Percentiles rank a stretch among this genome's conserved stretches.
Conservation (phyloP, 2,888 invertebrate genomes). For the Linyphia triangularis region DNA sequence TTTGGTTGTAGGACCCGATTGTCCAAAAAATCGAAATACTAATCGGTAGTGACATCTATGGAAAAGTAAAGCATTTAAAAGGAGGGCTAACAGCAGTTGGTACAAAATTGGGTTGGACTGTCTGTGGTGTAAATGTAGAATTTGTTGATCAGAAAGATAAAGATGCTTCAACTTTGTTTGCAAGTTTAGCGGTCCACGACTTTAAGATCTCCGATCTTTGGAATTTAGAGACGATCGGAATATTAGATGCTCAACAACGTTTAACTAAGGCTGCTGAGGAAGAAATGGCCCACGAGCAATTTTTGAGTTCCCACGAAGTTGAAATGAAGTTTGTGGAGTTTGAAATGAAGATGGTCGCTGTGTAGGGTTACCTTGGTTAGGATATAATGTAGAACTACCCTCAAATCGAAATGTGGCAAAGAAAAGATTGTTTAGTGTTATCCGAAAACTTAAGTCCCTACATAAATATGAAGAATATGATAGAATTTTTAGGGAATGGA, state of each 20-base stretch:
- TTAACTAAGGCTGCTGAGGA: neutral
- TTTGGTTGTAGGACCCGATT: constrained; percentile 8
- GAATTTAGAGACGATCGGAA: constrained; percentile 4
- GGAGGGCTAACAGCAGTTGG: too few relatives aligned
- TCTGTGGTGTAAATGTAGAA: neutral
- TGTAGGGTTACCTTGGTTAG: too few relatives aligned
- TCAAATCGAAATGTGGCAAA: too few relatives aligned
- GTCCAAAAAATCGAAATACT: constrained; percentile 29
- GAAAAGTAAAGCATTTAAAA: neutral
- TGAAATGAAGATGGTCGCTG: too few relatives aligned
- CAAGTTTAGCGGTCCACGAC: neutral
- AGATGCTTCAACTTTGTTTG: neutral
- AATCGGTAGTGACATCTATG: constrained; percentile 27
- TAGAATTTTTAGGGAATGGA: neutral
- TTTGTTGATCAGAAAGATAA: neutral
- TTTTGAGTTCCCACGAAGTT: too few relatives aligned
- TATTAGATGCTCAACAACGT: neutral
- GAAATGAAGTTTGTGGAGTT: too few relatives aligned
- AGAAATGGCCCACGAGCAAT: neutral
- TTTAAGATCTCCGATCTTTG: neutral
- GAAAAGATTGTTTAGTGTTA: constrained; percentile 14
- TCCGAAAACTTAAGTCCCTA: constrained; percentile 8
- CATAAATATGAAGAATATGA: constrained; percentile 13
- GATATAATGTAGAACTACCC: too few relatives aligned
- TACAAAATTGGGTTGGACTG: constrained; percentile 30